phyloP scores from a whole-genome alignment of 2,113 vertebrate genomes.

The Nicator chloris region DNA sequence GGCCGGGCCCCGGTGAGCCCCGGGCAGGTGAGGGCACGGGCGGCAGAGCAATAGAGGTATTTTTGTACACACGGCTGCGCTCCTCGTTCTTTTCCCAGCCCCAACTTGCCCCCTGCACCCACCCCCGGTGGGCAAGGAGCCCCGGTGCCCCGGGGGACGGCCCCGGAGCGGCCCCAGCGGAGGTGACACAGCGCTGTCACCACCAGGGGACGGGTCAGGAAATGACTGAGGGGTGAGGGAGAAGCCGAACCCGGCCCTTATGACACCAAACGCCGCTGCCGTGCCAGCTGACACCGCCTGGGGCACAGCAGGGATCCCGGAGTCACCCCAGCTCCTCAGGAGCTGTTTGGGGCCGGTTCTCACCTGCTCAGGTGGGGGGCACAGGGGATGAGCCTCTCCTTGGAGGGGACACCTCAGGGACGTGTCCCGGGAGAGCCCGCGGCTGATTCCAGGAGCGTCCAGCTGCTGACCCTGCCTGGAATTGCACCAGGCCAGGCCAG shows the following conservation, averaged over 20 bases:
- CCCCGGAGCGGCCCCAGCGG: not conserved
- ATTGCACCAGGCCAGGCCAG: not conserved
- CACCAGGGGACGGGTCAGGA: not conserved
- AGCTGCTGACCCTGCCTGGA: not conserved
- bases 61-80: not conserved
- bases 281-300: not conserved
- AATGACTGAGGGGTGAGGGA: conserved; percentile 4
- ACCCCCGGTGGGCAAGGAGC: not conserved
- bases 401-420: too few species aligned
- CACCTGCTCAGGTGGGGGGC: not conserved
- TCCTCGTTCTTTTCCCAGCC: not conserved
- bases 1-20: not conserved
- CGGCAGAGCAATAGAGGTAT: not conserved
- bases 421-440: not conserved
- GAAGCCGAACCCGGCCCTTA: not conserved
- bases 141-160: not conserved
- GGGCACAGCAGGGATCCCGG: not conserved
- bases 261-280: not conserved
- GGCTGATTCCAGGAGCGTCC: not conserved
- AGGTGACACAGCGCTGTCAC: not conserved
- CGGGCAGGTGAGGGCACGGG: not conserved
- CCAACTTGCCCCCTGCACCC: too few species aligned
- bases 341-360: rapidly evolving
- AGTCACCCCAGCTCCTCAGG: rapidly evolving
- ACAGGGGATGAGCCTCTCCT: rapidly evolving